Percentiles rank a stretch among this genome's conserved stretches.
phyloP scores from a whole-genome alignment of 2,888 invertebrate genomes.

The Caenorhabditis panamensis region DNA sequence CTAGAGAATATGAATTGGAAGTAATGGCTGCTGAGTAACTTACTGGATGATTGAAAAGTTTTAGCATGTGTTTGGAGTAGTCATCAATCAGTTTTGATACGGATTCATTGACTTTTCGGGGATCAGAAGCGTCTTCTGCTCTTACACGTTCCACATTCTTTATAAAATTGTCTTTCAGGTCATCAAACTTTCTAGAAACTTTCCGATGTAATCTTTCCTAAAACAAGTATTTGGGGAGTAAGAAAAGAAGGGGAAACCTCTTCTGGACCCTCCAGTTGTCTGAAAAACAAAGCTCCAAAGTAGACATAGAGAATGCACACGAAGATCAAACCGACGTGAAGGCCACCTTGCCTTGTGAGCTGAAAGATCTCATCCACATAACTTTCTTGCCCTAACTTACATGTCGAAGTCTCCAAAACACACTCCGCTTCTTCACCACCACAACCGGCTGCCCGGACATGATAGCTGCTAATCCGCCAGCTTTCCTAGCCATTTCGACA shows the following conservation, averaged over 20 bases:
- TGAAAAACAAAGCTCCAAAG: constrained; percentile 72
- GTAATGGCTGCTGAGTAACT: background rate
- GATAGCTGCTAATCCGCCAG: constrained; percentile 69
- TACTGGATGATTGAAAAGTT: constrained; percentile 71
- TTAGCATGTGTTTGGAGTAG: constrained; percentile 65
- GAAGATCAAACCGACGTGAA: constrained; percentile 71
- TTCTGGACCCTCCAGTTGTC: constrained; percentile 68
- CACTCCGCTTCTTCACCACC: constrained; percentile 41
- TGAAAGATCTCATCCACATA: constrained; percentile 1
- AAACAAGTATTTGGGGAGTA: constrained; percentile 16
- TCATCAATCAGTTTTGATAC: constrained; percentile 60
- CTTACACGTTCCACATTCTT: constrained; percentile 25
- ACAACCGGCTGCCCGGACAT: constrained; percentile 68
- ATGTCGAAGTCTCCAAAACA: constrained; percentile 55
- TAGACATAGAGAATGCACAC: constrained; percentile 71
- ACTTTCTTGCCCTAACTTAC: constrained; percentile 11
- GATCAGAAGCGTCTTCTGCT: constrained; percentile 22
- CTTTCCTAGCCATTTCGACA: constrained; percentile 61
- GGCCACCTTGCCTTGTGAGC: constrained; percentile 57
- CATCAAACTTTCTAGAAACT: constrained; percentile 23
- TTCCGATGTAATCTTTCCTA: constrained; percentile 31
- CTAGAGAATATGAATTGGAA: constrained; percentile 20
- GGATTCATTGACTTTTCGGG: constrained; percentile 44
- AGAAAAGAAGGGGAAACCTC: constrained; percentile 45
- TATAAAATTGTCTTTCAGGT: constrained; percentile 26